Percentiles rank a stretch among this genome's conserved stretches.
These are phyloP conservation scores for Auanema sp. DNA, from an alignment of 2,888 invertebrate genomes.

Conservation along the genomic window DNA sequence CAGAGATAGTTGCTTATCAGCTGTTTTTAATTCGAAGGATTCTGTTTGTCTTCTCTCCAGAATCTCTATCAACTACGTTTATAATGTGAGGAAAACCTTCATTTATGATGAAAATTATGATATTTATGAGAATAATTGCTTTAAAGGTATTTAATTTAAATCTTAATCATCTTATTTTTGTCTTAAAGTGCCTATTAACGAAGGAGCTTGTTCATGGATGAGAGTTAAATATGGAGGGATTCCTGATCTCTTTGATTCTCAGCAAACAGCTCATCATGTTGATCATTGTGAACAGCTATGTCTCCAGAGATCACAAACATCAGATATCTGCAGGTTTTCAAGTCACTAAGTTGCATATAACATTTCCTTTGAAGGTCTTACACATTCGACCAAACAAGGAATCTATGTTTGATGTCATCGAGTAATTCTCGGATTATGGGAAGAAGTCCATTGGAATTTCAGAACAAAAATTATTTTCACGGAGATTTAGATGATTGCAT, in stretches of 20 bases:
- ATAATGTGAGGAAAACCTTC: conserved; percentile 43
- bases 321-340: conserved; percentile 32
- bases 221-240: conserved; percentile 31
- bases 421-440: conserved; percentile 37
- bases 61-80: conserved; percentile 47
- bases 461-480: conserved; percentile 36
- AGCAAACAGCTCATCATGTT: conserved; percentile 15
- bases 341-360: neutral
- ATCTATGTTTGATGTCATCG: conserved; percentile 38
- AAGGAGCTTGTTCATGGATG: conserved; percentile 32
- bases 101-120: conserved; percentile 31
- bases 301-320: conserved; percentile 20
- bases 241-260: conserved; percentile 25
- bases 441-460: conserved; percentile 40
- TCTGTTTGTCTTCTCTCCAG: conserved; percentile 38
- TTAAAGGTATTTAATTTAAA: conserved; percentile 26
- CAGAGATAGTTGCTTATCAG: conserved; percentile 35
- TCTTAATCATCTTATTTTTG: no score
- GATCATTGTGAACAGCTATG: conserved; percentile 37
- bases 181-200: conserved; percentile 20
- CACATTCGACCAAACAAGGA: conserved; percentile 41
- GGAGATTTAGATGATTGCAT: conserved; percentile 57
- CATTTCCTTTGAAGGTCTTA: conserved; percentile 33
- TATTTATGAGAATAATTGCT: conserved; percentile 52
- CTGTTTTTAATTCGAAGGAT: conserved; percentile 24